Conservation (phyloP, 1,140 invertebrate genomes). For the Portunus trituberculatus region DNA sequence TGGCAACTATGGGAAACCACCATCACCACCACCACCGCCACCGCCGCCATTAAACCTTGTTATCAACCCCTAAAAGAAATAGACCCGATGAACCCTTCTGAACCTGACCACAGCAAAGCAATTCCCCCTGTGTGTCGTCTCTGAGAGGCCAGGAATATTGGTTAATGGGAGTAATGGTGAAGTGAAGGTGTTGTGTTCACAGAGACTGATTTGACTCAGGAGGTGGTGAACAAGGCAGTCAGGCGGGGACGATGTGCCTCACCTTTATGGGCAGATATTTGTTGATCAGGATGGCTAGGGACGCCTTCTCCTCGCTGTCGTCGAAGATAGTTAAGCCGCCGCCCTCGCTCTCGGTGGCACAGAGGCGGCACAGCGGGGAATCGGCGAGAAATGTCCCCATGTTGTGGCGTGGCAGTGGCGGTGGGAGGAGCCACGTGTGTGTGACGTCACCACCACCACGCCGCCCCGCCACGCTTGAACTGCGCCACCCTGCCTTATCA, state of each 20-base stretch:
- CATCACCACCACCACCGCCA: not conserved
- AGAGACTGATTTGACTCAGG: conserved; percentile 67
- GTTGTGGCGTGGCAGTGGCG: not conserved
- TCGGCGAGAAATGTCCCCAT: conserved; percentile 63
- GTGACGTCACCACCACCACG: too few relatives aligned
- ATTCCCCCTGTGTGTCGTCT: not conserved
- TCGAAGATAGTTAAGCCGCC: conserved; percentile 69
- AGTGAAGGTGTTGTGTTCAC: not conserved
- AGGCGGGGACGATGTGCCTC: not conserved
- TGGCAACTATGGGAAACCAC: too few relatives aligned
- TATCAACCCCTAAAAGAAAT: not conserved
- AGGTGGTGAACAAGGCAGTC: conserved; percentile 15
- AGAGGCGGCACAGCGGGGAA: conserved; percentile 64
- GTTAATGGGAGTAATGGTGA: not conserved
- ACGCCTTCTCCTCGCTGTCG: conserved; percentile 68
- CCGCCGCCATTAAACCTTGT: conserved; percentile 25
- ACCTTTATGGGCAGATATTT: conserved; percentile 73
- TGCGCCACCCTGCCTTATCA: too few relatives aligned
- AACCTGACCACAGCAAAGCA: not conserved
- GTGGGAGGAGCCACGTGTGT: not conserved
- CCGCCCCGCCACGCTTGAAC: too few relatives aligned
- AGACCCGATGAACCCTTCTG: not conserved
- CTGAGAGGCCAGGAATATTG: not conserved
- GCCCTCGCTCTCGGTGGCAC: conserved; percentile 58
- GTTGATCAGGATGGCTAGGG: conserved; percentile 71